A percentile compares a stretch with the other conserved stretches of the same genome.
phyloP scores from a whole-genome alignment of 2,888 invertebrate species.

The Xanthia togata region DNA sequence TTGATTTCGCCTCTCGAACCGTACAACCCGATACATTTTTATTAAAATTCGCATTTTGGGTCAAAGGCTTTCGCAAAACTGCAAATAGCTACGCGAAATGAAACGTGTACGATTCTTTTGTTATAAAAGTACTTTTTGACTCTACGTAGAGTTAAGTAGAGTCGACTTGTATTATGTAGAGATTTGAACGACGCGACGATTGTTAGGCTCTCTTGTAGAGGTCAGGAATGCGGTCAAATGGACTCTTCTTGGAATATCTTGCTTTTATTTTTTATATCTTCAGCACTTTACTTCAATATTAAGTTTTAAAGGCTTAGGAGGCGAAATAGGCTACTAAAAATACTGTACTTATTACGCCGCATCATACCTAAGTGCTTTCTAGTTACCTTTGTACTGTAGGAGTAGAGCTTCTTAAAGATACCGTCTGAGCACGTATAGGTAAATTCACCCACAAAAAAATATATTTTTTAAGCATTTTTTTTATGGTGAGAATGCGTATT shows the following conservation, averaged over 20 bases:
- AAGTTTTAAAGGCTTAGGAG: background rate
- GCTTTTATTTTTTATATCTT: slow-evolving; percentile 11
- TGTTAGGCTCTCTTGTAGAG: slow-evolving; percentile 24
- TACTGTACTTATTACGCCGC: background rate
- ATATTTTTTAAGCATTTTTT: too few relatives aligned
- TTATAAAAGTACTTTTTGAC: slow-evolving; percentile 50
- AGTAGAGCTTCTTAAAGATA: background rate
- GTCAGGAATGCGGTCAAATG: slow-evolving; percentile 35
- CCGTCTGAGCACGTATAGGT: too few relatives aligned
- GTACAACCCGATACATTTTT: slow-evolving; percentile 72
- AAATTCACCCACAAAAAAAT: too few relatives aligned
- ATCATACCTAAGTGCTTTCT: background rate
- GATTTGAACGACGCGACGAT: slow-evolving; percentile 19
- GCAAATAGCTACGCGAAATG: slow-evolving; percentile 58
- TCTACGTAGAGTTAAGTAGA: slow-evolving; percentile 33
- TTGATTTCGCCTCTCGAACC: slow-evolving; percentile 58
- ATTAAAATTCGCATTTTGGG: slow-evolving; percentile 71
- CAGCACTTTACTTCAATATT: background rate
- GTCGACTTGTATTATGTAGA: slow-evolving; percentile 28
- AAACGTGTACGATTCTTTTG: slow-evolving; percentile 58
- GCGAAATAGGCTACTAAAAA: background rate
- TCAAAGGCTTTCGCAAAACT: slow-evolving; percentile 65
- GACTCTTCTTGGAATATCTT: slow-evolving; percentile 10
- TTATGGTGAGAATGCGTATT: too few relatives aligned
- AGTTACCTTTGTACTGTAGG: background rate